Conservation (phyloP, 2,888 invertebrate species). For the Ornithoptera alexandrae region DNA sequence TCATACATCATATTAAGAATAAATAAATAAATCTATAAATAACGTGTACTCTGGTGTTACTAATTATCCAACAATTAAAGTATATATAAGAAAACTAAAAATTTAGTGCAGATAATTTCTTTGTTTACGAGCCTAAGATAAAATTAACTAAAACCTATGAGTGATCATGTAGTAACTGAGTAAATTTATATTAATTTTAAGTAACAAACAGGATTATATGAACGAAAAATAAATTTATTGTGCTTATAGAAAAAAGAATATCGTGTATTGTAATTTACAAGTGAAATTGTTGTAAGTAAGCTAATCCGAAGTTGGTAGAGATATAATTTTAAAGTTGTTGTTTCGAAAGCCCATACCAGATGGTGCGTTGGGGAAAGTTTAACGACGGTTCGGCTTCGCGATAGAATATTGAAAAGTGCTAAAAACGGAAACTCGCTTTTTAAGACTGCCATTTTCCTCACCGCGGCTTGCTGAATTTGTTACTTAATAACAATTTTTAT, state of each 20-base stretch:
- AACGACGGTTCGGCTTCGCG: background rate
- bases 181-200: no score
- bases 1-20: no score
- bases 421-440: background rate
- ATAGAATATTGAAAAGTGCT: slow-evolving; percentile 5
- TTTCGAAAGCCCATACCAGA: slow-evolving; percentile 7
- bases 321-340: slow-evolving; percentile 16
- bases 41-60: no score
- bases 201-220: background rate
- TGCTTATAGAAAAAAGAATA: background rate
- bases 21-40: no score
- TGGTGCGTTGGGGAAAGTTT: slow-evolving; percentile 13
- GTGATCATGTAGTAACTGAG: no score
- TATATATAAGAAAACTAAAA: no score
- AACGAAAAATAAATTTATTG: background rate
- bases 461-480: background rate
- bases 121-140: no score
- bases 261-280: background rate
- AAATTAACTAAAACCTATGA: no score
- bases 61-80: no score
- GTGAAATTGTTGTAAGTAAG: background rate
- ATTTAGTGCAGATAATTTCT: no score
- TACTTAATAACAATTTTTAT: background rate
- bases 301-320: slow-evolving; percentile 6
- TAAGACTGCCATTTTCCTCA: background rate